Conservation (phyloP, 2,113 vertebrate species). For the Lepus europaeus region DNA sequence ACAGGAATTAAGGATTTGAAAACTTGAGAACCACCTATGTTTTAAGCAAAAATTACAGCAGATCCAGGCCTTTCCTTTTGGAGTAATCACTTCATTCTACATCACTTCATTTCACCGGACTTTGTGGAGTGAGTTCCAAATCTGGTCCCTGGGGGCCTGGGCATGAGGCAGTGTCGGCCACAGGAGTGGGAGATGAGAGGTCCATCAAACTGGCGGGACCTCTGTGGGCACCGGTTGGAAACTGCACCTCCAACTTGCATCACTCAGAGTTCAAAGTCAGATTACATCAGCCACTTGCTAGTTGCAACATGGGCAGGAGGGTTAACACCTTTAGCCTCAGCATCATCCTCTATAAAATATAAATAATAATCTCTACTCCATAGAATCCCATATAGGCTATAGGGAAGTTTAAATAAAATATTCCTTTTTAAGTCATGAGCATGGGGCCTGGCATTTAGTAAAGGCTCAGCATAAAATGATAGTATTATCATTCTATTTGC, state of each 20-base stretch:
- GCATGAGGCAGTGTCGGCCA: not conserved
- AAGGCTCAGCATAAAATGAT: not conserved
- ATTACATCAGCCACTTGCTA: not conserved
- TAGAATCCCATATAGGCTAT: not conserved
- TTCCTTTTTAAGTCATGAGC: not conserved
- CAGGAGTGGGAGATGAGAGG: not conserved
- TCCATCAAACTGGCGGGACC: not conserved
- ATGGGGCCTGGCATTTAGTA: not conserved
- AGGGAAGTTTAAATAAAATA: conserved; percentile 24
- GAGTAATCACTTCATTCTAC: not conserved
- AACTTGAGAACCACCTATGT: not conserved
- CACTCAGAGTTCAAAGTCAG: not conserved
- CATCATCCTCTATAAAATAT: not conserved
- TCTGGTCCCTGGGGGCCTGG: not conserved
- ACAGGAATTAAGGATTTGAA: not conserved
- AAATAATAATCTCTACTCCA: not conserved
- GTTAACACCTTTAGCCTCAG: not conserved
- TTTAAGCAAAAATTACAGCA: not conserved
- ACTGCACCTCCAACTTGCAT: not conserved
- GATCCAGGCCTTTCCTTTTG: not conserved
- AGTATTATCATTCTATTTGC: not conserved
- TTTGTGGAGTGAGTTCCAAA: not conserved
- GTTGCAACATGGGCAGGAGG: not conserved
- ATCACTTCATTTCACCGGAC: not conserved
- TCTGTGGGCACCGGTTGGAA: not conserved